phyloP scores from a whole-genome alignment of 2,888 invertebrate genomes.

The Steromphala cineraria region DNA sequence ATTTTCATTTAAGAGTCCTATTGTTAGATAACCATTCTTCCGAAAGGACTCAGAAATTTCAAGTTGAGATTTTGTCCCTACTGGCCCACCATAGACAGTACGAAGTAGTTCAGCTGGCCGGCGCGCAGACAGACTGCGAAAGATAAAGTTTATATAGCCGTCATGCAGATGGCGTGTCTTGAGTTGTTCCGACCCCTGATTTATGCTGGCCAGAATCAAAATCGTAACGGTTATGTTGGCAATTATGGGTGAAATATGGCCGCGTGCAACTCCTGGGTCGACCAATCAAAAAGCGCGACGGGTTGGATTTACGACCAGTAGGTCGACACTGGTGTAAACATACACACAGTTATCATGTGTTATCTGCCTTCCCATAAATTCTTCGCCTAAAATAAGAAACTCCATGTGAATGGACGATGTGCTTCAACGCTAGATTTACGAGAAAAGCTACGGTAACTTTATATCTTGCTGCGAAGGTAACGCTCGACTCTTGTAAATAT shows the following conservation, averaged over 20 bases:
- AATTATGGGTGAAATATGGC: background rate
- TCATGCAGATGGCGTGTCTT: background rate
- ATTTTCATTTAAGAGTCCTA: too few species aligned
- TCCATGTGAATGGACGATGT: background rate
- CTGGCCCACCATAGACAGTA: background rate
- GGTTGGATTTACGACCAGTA: background rate
- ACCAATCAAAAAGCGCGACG: background rate
- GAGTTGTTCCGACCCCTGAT: background rate
- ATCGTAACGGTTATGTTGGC: constrained; percentile 1
- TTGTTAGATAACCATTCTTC: too few species aligned
- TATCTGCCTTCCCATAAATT: background rate
- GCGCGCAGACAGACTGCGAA: background rate
- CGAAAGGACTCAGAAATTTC: too few species aligned
- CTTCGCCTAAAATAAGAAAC: background rate
- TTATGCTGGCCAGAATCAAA: background rate
- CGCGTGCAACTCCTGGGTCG: background rate
- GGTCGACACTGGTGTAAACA: background rate
- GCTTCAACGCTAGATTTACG: background rate
- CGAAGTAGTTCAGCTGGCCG: background rate
- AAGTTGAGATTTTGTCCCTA: background rate
- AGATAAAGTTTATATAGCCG: background rate
- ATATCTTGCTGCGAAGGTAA: too few species aligned
- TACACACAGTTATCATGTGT: constrained; percentile 8
- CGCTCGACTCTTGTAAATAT: too few species aligned
- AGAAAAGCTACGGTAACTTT: too few species aligned